Base-by-base conservation (phyloP, 30 jellyfish, hydroid and myxozoan genomes). In the Chironex yamaguchii region DNA sequence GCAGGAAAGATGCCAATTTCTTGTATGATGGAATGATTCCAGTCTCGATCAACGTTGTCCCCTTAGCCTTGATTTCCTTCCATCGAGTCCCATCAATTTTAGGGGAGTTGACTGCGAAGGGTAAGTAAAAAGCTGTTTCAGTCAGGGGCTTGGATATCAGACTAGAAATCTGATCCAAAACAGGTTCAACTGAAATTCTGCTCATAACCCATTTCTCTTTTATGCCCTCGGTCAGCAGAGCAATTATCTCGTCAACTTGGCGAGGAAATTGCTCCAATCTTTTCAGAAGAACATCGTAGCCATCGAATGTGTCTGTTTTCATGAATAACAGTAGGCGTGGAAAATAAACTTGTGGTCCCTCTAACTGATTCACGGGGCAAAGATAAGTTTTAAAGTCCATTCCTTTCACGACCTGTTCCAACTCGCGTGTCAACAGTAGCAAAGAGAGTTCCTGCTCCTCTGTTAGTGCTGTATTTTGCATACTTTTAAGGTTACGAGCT, bases 281-380 rank as follows among this genome's bases (percentile, higher is more conserved):
- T 13, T 82, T 34, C 71, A 92, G 49, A 20, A 92, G 86, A 22
- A 71, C 62, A 50, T 74, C 86, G 52, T 76, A 92, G 33, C 87
- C 90, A n/a, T 22, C 29, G 17, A 36, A 74, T 27, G 96, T 86
- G 31, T 81, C 97, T 32, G 88, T 92, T 69, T 92, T 87, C 98
- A 92, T 92, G 94, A 92, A 92, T 2, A 90, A 74, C n/a, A 92
- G 50, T 1, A 92, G 92, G 4, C 98, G 85, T 11, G 98, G 98
- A 63, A 92, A 92, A 67, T 82, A 93, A 20, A 49, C n/a, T 48
- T 92, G 98, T 20, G 98, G 98, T 26, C 98, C 98, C 51, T 92
- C 98, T 49, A 92, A 36, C 65, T 74, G 92, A 79, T 80, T 86
- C 42, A 92, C 20, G 1, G 98, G 98, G 66, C 73, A 92, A 23